Evolutionary conservation across 2,797 vertebrate genomes (phyloP), one percentile per base, ranked within the genome.

Genomic region (Syngnathus acus): DNA sequence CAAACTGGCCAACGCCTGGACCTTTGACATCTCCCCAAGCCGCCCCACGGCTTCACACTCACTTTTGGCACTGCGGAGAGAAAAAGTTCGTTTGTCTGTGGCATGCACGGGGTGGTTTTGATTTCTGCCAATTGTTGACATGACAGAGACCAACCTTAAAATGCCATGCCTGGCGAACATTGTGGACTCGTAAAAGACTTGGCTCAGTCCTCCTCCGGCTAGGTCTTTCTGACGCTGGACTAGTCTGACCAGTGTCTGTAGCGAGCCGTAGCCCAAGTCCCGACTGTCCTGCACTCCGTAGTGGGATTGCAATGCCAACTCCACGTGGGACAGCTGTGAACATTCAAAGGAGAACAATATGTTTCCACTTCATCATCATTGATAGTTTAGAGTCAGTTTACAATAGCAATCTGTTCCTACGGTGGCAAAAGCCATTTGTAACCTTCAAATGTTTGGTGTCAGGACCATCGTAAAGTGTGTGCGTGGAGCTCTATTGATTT

Each of bases 101-200:
- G 32, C 32, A 32, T 32, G 32, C 11, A 58, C 26, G 14, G 47
- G 17, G 47, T 48, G 47, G 6, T 9, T 38, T 62, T 43, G 40
- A 23, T 42, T 61, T 51, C 8, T 48, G 19, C 38, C 23, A 43
- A 17, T 50, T n/a, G 4, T 9, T 38, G 9, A 32, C 47, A 64
- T 50, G 38, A 6, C 3, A 37, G 11, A 16, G 42, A 26, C 6
- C 55, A 3, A 85, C 83, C 79, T 80, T 26, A 60, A 73, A 66
- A 70, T 78, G 69, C 38, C 43, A 17, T 85, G 75, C 69, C 83
- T 87, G 73, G 86, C 78, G 23, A 92, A 78, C 66, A 93, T 74
- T 1, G 91, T 86, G 16, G 89, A 77, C 78, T 93, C 91, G 4
- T 91, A 92, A 75, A 75, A 82, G 43, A 93, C 82, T 0, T 66